These are phyloP conservation scores for Varanus komodoensis DNA, from an alignment of 2,113 vertebrate genomes.

Conservation along the genomic window DNA sequence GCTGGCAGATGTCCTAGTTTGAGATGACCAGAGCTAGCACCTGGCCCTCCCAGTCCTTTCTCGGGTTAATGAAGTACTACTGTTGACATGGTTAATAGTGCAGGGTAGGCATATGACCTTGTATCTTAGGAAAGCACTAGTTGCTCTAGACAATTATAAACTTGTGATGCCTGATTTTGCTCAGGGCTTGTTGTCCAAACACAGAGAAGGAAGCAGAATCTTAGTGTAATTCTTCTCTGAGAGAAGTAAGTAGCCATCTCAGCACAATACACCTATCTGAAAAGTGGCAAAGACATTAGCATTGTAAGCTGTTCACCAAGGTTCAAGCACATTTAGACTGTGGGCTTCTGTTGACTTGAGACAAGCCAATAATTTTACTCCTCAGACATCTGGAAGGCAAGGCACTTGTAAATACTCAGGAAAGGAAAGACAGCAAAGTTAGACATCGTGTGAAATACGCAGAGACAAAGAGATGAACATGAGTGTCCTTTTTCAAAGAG, in stretches of 20 bases:
- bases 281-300: constrained; percentile 18
- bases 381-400: neutral
- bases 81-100: neutral
- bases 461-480: neutral
- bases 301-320: neutral
- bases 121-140: neutral
- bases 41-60: too few species aligned
- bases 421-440: constrained; percentile 24
- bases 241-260: constrained; percentile 27
- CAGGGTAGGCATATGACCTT: neutral
- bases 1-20: neutral
- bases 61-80: neutral
- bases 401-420: constrained; percentile 12
- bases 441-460: neutral
- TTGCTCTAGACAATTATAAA: neutral
- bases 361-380: neutral
- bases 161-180: neutral
- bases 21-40: neutral
- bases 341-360: neutral
- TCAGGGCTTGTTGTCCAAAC: constrained; percentile 21
- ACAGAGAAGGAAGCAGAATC: neutral
- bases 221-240: constrained; percentile 20
- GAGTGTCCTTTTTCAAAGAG: neutral
- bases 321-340: neutral
- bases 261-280: neutral